Percentiles rank a stretch among this genome's conserved stretches.
Evolutionary conservation across 2,797 vertebrate genomes (phyloP).

Genomic region (Hemitrygon akajei): DNA sequence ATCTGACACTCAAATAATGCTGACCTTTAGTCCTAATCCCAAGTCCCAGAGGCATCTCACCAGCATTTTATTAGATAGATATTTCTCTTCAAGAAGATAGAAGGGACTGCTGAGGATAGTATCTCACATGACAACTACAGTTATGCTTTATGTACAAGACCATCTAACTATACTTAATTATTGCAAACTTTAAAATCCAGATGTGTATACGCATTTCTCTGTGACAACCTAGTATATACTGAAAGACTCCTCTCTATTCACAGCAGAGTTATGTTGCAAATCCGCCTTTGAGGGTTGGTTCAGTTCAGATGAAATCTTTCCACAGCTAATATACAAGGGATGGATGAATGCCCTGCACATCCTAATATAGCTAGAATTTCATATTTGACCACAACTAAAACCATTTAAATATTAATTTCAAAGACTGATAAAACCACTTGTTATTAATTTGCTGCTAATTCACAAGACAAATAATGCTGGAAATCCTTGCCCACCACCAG

Average conservation of each 20-base stretch:
- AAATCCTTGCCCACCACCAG: too few species aligned
- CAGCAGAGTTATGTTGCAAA: background rate
- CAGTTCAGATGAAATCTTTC: background rate
- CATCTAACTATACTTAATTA: background rate
- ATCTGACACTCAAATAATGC: background rate
- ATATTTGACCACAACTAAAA: background rate
- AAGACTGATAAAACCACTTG: background rate
- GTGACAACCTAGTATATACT: background rate
- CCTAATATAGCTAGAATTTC: background rate
- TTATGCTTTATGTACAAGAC: background rate
- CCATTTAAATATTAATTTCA: background rate
- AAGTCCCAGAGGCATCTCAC: background rate
- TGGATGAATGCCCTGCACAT: background rate
- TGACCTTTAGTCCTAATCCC: background rate
- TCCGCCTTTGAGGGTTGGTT: background rate
- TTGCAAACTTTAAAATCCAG: background rate
- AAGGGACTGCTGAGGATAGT: background rate
- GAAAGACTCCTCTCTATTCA: background rate
- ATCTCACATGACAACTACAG: too few species aligned
- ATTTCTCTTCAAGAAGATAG: background rate
- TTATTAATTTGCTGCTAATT: too few species aligned
- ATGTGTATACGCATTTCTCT: too few species aligned
- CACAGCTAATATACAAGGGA: background rate
- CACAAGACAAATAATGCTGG: too few species aligned
- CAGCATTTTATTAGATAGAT: background rate